Evolutionary conservation across 2,797 vertebrate genomes (phyloP), one percentile per base, ranked within the genome.

Genomic region (Hipposideros larvatus): DNA sequence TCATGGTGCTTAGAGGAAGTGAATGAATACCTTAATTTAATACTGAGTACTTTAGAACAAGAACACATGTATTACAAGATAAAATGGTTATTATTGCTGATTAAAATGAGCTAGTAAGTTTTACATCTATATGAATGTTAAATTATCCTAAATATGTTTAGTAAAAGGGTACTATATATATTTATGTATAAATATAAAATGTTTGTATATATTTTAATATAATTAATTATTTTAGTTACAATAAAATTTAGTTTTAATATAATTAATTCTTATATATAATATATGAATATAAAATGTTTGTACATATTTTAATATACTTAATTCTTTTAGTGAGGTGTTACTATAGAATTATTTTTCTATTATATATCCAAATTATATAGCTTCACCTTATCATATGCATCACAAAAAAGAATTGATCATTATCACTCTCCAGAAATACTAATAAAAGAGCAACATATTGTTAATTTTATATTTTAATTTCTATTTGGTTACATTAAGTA

Each of bases 11-110:
- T 95, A 96, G 63, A 94, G 71, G 80, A 97, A 94, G 5, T 79
- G 59, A 89, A 91, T 87, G 55, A 95, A 93, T 94, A 95, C 83
- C 93, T 96, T 93, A 92, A 95, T 93, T 95, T 96, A 93, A 82
- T 88, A 95, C 71, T 84, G 43, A 97, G 24, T 82, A 85, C 19
- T 95, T 94, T 53, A 92, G n/a, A 94, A 82, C 11, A 94, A 65
- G 89, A 94, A 93, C 63, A 94, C 31, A 92, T 90, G 78, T 91
- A 92, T 95, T 96, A 86, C 34, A 95, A 92, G 34, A 2, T 87
- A 88, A 96, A 92, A 63, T 79, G 24, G 16, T 79, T 79, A 87
- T 94, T 77, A 88, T 22, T 63, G 16, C 15, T 87, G 48, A 92
- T 84, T 95, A 71, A 92, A 91, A 79, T 70, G 7, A 93, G 10